Percentiles rank a stretch among this genome's conserved stretches.
Conservation (phyloP, 1,140 invertebrate species). For the Dreissena rostriformis region DNA sequence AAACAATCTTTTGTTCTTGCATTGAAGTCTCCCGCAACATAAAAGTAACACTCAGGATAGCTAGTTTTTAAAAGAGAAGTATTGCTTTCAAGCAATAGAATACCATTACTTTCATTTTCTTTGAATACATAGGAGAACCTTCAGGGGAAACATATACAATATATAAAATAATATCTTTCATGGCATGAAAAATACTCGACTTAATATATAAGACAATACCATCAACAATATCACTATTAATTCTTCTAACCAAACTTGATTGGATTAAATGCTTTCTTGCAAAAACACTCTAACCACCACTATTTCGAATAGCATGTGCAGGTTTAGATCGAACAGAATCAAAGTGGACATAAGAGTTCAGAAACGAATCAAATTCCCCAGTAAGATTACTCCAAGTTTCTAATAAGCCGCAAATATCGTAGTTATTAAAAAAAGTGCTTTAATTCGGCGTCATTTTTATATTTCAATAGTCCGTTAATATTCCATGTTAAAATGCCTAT, state of each 20-base stretch:
- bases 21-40: too few species aligned
- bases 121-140: neutral
- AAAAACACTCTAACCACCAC: neutral
- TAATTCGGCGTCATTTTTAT: neutral
- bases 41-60: too few species aligned
- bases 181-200: neutral
- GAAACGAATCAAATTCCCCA: neutral
- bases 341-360: neutral
- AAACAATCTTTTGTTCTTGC: too few species aligned
- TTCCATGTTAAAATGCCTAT: neutral
- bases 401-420: neutral
- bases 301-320: neutral
- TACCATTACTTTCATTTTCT: neutral
- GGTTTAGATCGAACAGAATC: conserved; percentile 1
- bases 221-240: neutral
- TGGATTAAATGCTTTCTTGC: neutral
- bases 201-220: neutral
- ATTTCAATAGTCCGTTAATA: neutral
- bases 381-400: neutral
- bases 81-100: neutral
- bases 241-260: neutral
- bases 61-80: neutral
- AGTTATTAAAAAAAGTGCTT: neutral
- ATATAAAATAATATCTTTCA: neutral
- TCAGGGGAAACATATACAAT: neutral